Base-by-base conservation (phyloP, 2,797 vertebrate genomes). In the Typhlichthys subterraneus region DNA sequence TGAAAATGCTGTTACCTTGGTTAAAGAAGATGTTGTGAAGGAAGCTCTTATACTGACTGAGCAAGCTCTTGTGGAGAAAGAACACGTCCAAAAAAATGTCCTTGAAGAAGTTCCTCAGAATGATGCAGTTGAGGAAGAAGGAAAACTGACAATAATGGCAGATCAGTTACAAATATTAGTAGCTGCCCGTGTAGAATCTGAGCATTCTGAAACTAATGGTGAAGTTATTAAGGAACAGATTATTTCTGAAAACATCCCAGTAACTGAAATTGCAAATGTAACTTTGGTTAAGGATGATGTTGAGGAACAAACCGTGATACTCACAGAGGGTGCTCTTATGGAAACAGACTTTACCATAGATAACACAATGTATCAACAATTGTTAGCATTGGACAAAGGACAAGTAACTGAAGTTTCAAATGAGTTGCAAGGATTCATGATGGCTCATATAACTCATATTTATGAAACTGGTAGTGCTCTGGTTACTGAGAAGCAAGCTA, bases 31-130 rank as follows among this genome's bases (percentile, higher is more conserved):
- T 65, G 63, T 78, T 13, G 77, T 75, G 0, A 7, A 61, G 60
- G 65, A 81, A 17, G 71, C 57, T 2, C 50, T 73, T 61, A 72
- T 54, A 61, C 23, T 59, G 56, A 61, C 70, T 31, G 63, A 73
- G 45, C 80, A 65, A 56, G 9, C 64, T 1, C 54, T 12, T 76
- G 7, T 62, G 75, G 60, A 65, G 47, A 12, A 47, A 38, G 0
- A 61, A 29, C 1, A 53, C 0, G 8, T 76, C 9, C 5, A 38
- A n/a, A 2, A 7, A 51, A 8, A n/a, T 51, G 49, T 17, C 12
- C 6, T 7, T 8, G 3, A 8, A 3, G 12, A 15, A 51, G 49
- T 89, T n/a, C 83, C 91, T 12, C 23, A 55, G 13, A 17, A 72
- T 45, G n/a, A 12, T 56, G 45, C 48, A 17, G 31, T 46, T 48